These are phyloP conservation scores for Heteromyza rotundicornis DNA, from an alignment of 2,888 invertebrate genomes.

Conservation along the genomic window DNA sequence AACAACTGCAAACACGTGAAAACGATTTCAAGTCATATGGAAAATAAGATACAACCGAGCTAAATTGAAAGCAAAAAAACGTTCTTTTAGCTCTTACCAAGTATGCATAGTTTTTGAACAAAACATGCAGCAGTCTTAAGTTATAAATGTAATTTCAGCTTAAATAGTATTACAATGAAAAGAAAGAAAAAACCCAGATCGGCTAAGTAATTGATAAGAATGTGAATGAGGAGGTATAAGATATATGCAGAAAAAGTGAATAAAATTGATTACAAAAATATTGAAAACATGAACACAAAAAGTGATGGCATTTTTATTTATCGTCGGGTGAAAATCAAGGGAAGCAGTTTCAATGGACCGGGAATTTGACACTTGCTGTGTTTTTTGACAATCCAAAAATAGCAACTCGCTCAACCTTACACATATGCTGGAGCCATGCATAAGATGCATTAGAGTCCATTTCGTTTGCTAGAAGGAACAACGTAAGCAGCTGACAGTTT, in stretches of 20 bases:
- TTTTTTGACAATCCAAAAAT: no score
- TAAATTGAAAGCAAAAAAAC: neutral
- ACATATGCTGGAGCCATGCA: no score
- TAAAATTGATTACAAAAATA: conserved; percentile 1
- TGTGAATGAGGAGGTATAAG: neutral
- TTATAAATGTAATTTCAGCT: conserved; percentile 4
- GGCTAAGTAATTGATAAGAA: conserved; percentile 21
- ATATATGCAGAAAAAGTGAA: neutral
- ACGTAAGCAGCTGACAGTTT: no score
- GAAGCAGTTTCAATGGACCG: no score
- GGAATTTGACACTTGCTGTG: no score
- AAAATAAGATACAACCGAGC: no score
- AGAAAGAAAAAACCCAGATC: neutral
- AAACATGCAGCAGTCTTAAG: neutral
- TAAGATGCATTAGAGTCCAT: no score
- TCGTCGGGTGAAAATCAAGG: no score
- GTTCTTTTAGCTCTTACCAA: neutral
- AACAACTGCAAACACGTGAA: neutral
- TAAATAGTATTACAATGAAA: neutral
- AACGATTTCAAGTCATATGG: neutral
- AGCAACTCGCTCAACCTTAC: no score
- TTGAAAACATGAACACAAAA: neutral
- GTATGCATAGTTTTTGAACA: neutral
- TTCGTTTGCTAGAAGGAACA: no score
- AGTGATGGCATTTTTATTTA: neutral